These are phyloP conservation scores for Cordilura impudica DNA, from an alignment of 2,888 invertebrate genomes.

Conservation along the genomic window DNA sequence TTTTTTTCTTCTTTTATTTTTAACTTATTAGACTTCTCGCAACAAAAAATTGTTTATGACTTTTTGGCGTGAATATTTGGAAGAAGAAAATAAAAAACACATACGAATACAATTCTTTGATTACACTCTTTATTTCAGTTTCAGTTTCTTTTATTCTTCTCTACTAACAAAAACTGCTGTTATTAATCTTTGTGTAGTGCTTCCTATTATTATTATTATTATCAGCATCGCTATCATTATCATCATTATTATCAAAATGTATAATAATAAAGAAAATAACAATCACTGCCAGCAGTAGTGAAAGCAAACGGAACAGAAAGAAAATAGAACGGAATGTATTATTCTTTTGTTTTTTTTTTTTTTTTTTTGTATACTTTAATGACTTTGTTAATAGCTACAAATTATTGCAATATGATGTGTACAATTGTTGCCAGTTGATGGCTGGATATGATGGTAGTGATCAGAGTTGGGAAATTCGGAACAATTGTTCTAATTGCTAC, in stretches of 20 bases:
- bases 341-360: not conserved
- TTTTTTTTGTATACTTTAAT: constrained; percentile 19
- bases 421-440: constrained; percentile 26
- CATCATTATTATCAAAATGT: constrained; percentile 8
- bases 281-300: constrained; percentile 28
- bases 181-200: constrained; percentile 23
- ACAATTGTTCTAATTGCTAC: no score
- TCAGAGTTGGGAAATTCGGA: no score
- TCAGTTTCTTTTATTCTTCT: not conserved
- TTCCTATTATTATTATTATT: constrained; percentile 36
- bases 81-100: not conserved
- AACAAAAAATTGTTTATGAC: not conserved
- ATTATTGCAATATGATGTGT: constrained; percentile 40
- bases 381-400: constrained; percentile 29
- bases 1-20: no score
- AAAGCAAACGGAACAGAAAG: not conserved
- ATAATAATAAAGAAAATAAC: constrained; percentile 17
- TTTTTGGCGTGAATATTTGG: not conserved
- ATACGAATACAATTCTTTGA: not conserved
- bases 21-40: no score
- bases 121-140: not conserved
- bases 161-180: not conserved
- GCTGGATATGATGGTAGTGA: not conserved
- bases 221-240: constrained; percentile 1
- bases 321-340: not conserved